Evolutionary conservation across 1,140 invertebrate genomes (phyloP).

Genomic region (Drosophila nigromelanica): DNA sequence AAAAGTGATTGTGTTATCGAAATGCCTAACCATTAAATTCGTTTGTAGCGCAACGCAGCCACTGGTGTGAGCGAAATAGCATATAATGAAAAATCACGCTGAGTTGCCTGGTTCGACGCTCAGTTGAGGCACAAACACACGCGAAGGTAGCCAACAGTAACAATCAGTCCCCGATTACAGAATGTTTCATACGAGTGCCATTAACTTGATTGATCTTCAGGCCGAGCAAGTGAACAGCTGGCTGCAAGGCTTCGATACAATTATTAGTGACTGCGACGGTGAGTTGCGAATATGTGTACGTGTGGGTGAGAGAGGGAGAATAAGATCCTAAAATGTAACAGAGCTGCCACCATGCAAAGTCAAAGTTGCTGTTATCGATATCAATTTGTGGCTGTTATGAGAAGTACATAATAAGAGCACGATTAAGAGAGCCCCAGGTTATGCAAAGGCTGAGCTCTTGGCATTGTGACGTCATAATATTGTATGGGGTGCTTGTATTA

Average conservation of each 20-base stretch:
- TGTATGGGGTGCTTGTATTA: too few relatives aligned
- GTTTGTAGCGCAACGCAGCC: conserved; percentile 20
- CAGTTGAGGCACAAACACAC: conserved; percentile 52
- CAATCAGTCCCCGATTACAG: conserved; percentile 26
- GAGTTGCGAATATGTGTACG: conserved; percentile 63
- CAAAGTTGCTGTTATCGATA: background rate
- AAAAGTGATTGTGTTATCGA: conserved; percentile 25
- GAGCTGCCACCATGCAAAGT: background rate
- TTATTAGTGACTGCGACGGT: conserved; percentile 94
- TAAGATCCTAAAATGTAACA: conserved; percentile 5
- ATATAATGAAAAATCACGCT: conserved; percentile 33
- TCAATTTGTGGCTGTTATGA: too few relatives aligned
- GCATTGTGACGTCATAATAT: too few relatives aligned
- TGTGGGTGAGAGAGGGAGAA: conserved; percentile 2
- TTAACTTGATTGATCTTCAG: conserved; percentile 69
- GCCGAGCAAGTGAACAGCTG: conserved; percentile 86
- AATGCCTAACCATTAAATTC: conserved; percentile 20
- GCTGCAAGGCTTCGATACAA: conserved; percentile 90
- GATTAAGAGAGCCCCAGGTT: too few relatives aligned
- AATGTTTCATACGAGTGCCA: conserved; percentile 53
- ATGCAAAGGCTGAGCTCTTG: too few relatives aligned
- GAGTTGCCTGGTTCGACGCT: conserved; percentile 42
- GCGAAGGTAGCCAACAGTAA: conserved; percentile 37
- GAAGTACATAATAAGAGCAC: too few relatives aligned
- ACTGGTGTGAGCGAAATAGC: conserved; percentile 33